Conservation (phyloP, 2,113 vertebrate species). For the Fulica atra region DNA sequence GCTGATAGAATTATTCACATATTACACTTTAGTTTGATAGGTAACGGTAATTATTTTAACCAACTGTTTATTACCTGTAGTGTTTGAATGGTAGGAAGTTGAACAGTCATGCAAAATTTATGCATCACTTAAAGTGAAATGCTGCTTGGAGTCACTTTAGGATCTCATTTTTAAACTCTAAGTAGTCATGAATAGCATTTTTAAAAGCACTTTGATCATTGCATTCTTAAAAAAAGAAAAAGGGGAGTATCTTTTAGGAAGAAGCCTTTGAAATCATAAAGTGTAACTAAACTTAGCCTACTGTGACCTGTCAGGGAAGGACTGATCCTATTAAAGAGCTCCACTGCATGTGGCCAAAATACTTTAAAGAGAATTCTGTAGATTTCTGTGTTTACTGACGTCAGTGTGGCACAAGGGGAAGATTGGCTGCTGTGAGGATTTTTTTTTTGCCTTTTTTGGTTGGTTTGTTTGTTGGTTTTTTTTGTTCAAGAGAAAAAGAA, state of each 20-base stretch:
- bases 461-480: background rate
- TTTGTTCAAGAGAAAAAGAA: background rate
- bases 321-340: conserved; percentile 63
- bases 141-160: background rate
- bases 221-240: background rate
- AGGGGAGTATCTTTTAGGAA: background rate
- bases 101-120: background rate
- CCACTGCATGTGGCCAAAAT: conserved; percentile 1
- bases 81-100: background rate
- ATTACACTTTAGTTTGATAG: background rate
- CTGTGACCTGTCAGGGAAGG: conserved; percentile 53
- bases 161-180: background rate
- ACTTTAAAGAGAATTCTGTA: conserved; percentile 51
- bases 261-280: conserved; percentile 66
- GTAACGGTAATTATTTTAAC: background rate
- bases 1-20: background rate
- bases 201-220: conserved; percentile 59
- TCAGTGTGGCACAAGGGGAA: background rate
- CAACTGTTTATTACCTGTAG: background rate
- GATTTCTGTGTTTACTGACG: conserved; percentile 45
- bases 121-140: conserved; percentile 1
- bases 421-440: background rate
- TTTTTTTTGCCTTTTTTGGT: too few species aligned
- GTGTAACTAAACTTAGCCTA: conserved; percentile 56
- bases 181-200: background rate